Conservation (phyloP, 2,113 vertebrate species). For the Cavia porcellus region DNA sequence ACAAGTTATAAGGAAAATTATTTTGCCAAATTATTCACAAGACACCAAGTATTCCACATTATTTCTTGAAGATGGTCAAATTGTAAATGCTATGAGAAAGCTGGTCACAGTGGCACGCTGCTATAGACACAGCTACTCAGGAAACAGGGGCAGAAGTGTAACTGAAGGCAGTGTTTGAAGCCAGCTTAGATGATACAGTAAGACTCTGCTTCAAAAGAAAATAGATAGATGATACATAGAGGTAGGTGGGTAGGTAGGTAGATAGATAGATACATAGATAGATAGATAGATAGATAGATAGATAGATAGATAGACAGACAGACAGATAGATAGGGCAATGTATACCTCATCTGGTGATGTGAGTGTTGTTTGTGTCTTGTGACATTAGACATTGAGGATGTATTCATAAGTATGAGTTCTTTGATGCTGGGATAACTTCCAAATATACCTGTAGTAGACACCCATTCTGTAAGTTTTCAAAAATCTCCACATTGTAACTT, state of each 20-base stretch:
- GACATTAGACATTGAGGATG: not conserved
- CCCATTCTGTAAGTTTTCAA: too few relatives aligned
- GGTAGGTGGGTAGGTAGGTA: not conserved
- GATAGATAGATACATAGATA: not conserved
- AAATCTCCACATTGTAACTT: not conserved
- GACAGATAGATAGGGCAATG: not conserved
- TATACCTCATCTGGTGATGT: not conserved
- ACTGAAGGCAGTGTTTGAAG: not conserved
- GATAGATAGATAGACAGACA: not conserved
- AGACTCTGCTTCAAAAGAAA: not conserved
- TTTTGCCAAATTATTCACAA: not conserved
- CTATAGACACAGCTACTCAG: too few relatives aligned
- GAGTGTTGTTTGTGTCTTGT: not conserved
- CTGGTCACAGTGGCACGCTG: not conserved
- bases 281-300: not conserved
- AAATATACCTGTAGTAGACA: not conserved
- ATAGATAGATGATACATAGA: not conserved
- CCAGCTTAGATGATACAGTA: not conserved
- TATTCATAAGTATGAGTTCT: not conserved
- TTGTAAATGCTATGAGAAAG: not conserved
- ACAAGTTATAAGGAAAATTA: not conserved
- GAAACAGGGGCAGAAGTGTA: not conserved
- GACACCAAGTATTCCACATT: not conserved
- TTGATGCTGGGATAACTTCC: not conserved
- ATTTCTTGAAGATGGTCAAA: not conserved